Evolutionary conservation across 1,140 invertebrate species (phyloP).

Genomic region (Sitodiplosis mosellana): DNA sequence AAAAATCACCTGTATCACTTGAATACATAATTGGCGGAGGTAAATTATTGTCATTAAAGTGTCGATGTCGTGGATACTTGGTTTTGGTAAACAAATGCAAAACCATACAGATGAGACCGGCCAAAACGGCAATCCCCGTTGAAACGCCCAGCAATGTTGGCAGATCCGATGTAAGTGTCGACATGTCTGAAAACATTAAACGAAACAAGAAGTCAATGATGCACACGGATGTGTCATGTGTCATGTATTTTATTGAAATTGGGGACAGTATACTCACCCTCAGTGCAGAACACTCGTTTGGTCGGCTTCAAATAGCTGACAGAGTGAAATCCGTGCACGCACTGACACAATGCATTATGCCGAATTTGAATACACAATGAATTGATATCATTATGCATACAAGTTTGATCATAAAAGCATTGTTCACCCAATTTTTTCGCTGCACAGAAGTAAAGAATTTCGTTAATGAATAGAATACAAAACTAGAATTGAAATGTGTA

Average conservation of each 20-base stretch:
- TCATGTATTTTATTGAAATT: no score
- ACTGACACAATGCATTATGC: constrained; percentile 71
- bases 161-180: constrained; percentile 60
- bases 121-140: constrained; percentile 63
- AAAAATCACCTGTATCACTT: constrained; percentile 47
- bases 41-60: constrained; percentile 62
- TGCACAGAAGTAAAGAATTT: constrained; percentile 24
- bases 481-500: background rate
- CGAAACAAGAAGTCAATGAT: background rate
- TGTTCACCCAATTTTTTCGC: constrained; percentile 66
- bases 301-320: constrained; percentile 51
- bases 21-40: constrained; percentile 65
- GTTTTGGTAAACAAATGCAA: constrained; percentile 58
- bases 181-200: constrained; percentile 48
- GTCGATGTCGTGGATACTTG: constrained; percentile 47
- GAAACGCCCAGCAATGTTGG: constrained; percentile 62
- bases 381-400: constrained; percentile 54
- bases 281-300: constrained; percentile 57
- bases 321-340: constrained; percentile 54
- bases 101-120: constrained; percentile 67
- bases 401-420: constrained; percentile 64
- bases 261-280: constrained; percentile 33
- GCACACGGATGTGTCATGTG: no score
- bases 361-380: constrained; percentile 60
- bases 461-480: background rate